Evolutionary conservation across 2,113 vertebrate genomes (phyloP).

Genomic region (Nyctibius bracteatus): DNA sequence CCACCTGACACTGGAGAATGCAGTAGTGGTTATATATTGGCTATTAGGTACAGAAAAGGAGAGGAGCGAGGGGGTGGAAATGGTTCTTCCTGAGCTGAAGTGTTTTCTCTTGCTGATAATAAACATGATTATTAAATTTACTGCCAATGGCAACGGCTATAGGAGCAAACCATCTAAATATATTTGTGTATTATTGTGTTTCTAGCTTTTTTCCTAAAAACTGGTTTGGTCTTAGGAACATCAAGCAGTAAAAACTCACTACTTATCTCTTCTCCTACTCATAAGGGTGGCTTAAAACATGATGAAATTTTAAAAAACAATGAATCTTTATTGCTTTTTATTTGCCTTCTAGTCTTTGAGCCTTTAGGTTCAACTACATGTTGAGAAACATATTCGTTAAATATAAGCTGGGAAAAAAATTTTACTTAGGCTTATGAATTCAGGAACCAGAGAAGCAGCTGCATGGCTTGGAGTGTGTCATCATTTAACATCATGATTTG

Average conservation of each 20-base stretch:
- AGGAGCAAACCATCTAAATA: background rate
- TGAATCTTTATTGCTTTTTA: background rate
- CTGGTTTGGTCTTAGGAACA: background rate
- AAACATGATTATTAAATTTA: background rate
- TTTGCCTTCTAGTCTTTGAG: background rate
- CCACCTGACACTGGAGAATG: background rate
- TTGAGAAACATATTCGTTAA: background rate
- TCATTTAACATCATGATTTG: background rate
- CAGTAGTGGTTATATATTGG: background rate
- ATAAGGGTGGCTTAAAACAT: background rate
- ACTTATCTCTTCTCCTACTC: background rate
- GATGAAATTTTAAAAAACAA: background rate
- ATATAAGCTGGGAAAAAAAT: background rate
- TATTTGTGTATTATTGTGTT: background rate
- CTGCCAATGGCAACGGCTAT: background rate
- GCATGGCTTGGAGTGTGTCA: background rate
- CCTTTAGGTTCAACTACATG: background rate
- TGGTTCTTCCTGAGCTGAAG: background rate
- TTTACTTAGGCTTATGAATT: background rate
- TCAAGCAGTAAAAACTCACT: background rate
- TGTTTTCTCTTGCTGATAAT: background rate
- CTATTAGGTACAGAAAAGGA: background rate
- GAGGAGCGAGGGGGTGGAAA: background rate
- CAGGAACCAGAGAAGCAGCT: background rate
- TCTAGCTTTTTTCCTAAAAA: background rate